phyloP scores from a whole-genome alignment of 53 echinoderm and acorn worm genomes.

The Echinometra lucunter region DNA sequence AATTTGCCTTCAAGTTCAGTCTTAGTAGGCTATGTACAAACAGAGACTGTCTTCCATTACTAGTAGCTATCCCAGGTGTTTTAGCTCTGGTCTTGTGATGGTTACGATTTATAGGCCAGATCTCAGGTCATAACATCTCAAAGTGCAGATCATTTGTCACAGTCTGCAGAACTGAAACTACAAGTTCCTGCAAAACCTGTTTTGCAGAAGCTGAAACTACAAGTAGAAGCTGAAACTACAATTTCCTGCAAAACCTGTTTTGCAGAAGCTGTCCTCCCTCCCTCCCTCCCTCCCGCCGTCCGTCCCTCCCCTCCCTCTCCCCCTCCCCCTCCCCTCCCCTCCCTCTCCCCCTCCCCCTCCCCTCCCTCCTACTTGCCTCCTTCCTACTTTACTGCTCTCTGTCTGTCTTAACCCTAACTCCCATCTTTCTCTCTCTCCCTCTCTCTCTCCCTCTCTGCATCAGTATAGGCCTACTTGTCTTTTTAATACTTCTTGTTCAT shows the following conservation, averaged over 20 bases:
- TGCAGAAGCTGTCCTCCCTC: neutral
- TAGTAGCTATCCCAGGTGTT: neutral
- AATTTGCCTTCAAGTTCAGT: neutral
- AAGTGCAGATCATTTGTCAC: constrained; percentile 34
- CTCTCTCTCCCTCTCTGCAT: neutral
- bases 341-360: neutral
- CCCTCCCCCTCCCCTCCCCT: neutral
- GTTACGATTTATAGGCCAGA: neutral
- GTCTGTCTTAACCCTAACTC: too few relatives aligned
- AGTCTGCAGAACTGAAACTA: neutral
- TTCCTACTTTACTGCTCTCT: neutral
- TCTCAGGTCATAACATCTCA: neutral
- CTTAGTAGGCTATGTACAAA: neutral
- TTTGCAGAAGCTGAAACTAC: too few relatives aligned
- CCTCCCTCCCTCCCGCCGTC: neutral
- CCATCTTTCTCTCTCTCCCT: neutral
- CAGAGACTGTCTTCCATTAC: neutral
- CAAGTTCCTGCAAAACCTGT: neutral
- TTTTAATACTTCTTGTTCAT: neutral
- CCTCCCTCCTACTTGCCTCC: neutral
- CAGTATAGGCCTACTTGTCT: neutral
- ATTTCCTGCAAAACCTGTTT: too few relatives aligned
- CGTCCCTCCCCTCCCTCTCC: neutral
- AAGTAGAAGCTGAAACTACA: too few relatives aligned
- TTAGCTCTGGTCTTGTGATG: neutral